Percentiles rank a stretch among this genome's conserved stretches.
Evolutionary conservation across 1,140 invertebrate genomes (phyloP).

Genomic region (Tetragonula clypearis): DNA sequence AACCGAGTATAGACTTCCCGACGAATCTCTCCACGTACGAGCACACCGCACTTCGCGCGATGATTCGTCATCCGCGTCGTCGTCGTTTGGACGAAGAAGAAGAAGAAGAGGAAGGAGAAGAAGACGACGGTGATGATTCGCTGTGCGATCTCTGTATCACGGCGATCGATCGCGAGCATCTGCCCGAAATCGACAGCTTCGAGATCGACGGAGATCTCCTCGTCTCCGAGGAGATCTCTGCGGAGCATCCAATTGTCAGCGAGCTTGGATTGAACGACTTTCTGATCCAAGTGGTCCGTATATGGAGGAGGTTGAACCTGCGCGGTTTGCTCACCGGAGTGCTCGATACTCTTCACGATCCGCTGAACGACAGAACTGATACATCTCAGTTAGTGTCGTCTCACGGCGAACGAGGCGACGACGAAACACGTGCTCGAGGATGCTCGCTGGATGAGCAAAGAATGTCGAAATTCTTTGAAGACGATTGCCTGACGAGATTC

Average conservation of each 20-base stretch:
- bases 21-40: neutral
- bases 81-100: neutral
- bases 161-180: neutral
- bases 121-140: neutral
- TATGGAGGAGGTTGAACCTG: neutral
- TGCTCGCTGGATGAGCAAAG: neutral
- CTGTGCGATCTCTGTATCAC: conserved; percentile 20
- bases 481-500: neutral
- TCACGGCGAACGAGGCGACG: neutral
- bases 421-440: neutral
- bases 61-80: neutral
- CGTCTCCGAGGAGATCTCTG: too few relatives aligned
- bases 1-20: neutral
- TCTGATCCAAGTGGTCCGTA: neutral
- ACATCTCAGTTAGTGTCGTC: too few relatives aligned
- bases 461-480: too few relatives aligned
- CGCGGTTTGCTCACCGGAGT: neutral
- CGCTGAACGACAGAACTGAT: too few relatives aligned
- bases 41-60: neutral
- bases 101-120: too few relatives aligned
- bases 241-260: neutral
- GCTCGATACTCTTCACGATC: neutral
- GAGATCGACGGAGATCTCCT: neutral
- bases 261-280: neutral
- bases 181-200: neutral